phyloP scores from a whole-genome alignment of 2,797 vertebrate species.

The Artibeus jamaicensis region DNA sequence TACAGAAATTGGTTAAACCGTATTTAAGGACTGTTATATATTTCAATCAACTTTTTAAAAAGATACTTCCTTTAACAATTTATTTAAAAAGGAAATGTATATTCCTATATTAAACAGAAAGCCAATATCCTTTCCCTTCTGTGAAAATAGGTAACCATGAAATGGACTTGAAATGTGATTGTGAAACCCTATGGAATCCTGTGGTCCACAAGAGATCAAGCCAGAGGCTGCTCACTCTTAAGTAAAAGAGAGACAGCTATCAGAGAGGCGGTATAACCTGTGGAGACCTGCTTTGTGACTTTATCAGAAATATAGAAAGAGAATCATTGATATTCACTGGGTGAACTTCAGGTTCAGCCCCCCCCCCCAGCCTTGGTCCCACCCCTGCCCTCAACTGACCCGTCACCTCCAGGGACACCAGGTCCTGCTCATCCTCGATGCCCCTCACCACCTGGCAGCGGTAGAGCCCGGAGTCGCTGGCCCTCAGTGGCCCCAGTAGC shows the following conservation, averaged over 20 bases:
- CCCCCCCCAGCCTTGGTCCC: background rate
- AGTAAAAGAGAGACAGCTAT: background rate
- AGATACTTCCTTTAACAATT: background rate
- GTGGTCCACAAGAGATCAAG: background rate
- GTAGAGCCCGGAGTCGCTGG: constrained; percentile 94
- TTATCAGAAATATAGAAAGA: background rate
- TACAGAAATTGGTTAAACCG: background rate
- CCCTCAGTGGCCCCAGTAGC: constrained; percentile 86
- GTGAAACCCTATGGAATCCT: background rate
- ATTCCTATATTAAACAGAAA: background rate
- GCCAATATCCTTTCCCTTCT: background rate
- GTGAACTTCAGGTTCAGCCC: background rate
- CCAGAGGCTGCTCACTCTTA: background rate
- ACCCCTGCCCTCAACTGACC: constrained; percentile 84
- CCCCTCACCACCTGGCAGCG: constrained; percentile 96
- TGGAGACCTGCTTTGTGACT: background rate
- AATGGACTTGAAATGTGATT: background rate
- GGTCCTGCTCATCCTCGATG: constrained; percentile 95
- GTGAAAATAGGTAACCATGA: background rate
- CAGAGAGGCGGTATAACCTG: background rate
- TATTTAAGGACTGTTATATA: background rate
- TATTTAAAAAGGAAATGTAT: background rate
- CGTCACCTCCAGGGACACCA: constrained; percentile 93
- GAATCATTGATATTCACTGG: background rate
- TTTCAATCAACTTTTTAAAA: background rate